Evolutionary conservation across 2,113 vertebrate species (phyloP), one percentile per base, ranked within the genome.

Genomic region (Rhegmatorhina hoffmannsi): DNA sequence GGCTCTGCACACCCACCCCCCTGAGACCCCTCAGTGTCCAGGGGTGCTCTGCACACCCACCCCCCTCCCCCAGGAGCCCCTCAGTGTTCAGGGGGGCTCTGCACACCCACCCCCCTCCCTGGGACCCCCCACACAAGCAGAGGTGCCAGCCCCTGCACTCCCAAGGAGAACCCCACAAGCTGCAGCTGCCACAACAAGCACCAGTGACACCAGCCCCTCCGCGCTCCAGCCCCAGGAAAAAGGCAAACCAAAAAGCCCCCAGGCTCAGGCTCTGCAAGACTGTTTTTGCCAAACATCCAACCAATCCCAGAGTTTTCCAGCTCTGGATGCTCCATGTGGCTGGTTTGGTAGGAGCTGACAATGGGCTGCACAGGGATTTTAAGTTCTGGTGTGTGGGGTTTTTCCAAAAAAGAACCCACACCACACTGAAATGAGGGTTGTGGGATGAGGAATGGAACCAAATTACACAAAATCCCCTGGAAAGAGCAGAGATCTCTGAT

Each of bases 271-370:
- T 64, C 52, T 34, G 21, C 23, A 9, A 3, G 4, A 0, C 6
- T 8, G 28, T 12, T 52, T 44, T 3, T 21, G 53, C 3, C 20
- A 12, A 59, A 17, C 10, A 3, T 8, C 25, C 20, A 9, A 28
- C 3, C 1, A 0, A 3, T 15, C 26, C 6, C 23, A 3, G 2
- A 0, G 40, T 26, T 43, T 9, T 4, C 44, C 4, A 43, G 73
- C 56, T 58, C 25, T 0, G 7, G 66, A 15, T 9, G 19, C 5
- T 20, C 67, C 26, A 2, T 1, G 11, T 0, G 29, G n/a, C 63
- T 38, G 43, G 6, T 34, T 4, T 47, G 20, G 3, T 24, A 8
- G 2, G 23, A 93, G 82, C n/a, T 25, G 7, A 26, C 5, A 2
- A 13, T 12, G 5, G 11, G 33, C 47, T 44, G 38, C 26, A 16